These are phyloP conservation scores for Lycophotia porphyrea DNA, from an alignment of 2,888 invertebrate species.

Conservation along the genomic window DNA sequence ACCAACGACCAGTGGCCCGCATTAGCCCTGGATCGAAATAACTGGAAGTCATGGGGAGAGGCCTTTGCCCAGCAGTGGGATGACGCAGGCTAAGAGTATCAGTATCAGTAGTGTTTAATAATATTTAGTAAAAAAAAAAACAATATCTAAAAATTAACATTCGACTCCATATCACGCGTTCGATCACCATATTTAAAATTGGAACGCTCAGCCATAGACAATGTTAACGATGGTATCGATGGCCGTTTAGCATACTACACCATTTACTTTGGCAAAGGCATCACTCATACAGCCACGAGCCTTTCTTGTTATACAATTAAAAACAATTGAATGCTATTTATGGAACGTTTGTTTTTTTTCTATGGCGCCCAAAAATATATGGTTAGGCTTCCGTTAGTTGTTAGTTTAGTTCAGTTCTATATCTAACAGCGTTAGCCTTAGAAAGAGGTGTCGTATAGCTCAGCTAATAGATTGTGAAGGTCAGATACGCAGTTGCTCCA, in stretches of 20 bases:
- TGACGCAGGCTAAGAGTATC: no score
- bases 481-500: no score
- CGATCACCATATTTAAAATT: constrained; percentile 87
- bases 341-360: constrained; percentile 7
- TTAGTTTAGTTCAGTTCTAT: not conserved
- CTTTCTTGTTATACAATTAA: constrained; percentile 60
- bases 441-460: no score
- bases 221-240: constrained; percentile 88
- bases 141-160: not conserved
- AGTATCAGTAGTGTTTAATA: not conserved
- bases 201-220: constrained; percentile 86
- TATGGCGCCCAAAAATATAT: constrained; percentile 46
- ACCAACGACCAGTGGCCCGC: no score
- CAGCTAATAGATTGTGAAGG: not conserved
- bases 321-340: constrained; percentile 37
- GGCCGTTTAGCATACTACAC: constrained; percentile 88
- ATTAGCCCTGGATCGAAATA: no score
- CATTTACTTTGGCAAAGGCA: constrained; percentile 82
- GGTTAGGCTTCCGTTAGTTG: constrained; percentile 39
- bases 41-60: no score
- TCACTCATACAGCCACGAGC: constrained; percentile 51
- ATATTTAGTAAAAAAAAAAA: not conserved
- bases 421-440: not conserved
- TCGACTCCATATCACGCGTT: constrained; percentile 68
- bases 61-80: no score